Conservation (phyloP, 2,113 vertebrate species). For the Alosa alosa region DNA sequence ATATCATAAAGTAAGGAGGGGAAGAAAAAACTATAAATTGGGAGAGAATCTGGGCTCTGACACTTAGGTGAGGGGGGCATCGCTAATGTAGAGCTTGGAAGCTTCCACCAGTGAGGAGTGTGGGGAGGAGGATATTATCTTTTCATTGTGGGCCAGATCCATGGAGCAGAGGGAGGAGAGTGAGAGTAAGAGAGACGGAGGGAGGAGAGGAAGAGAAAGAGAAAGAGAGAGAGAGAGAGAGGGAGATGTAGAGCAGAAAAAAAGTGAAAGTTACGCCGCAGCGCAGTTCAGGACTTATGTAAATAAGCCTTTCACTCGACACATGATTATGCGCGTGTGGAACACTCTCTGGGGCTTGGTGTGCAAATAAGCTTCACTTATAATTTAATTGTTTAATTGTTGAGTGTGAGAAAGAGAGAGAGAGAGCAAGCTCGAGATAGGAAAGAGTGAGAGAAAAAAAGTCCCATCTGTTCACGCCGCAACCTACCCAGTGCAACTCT, state of each 20-base stretch:
- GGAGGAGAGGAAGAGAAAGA: background rate
- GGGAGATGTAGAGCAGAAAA: background rate
- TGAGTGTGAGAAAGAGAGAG: constrained; percentile 14
- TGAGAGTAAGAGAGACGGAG: background rate
- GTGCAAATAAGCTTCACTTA: constrained; percentile 44
- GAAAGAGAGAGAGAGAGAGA: background rate
- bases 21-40: no score
- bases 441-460: constrained; percentile 8
- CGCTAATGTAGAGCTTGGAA: background rate
- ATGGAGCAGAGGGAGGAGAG: background rate
- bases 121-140: constrained; percentile 11
- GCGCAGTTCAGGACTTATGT: constrained; percentile 30
- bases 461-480: constrained; percentile 40
- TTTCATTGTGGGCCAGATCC: constrained; percentile 27
- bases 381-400: constrained; percentile 39
- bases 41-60: background rate
- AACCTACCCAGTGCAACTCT: constrained; percentile 11
- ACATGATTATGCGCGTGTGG: constrained; percentile 42
- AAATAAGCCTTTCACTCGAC: constrained; percentile 25
- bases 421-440: background rate
- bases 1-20: background rate
- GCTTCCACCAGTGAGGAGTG: constrained; percentile 4
- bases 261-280: background rate
- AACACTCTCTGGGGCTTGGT: constrained; percentile 39
- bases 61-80: background rate